Percentiles rank a stretch among this genome's conserved stretches.
These are phyloP conservation scores for Cotesia glomerata DNA, from an alignment of 1,140 invertebrate species.

Conservation along the genomic window DNA sequence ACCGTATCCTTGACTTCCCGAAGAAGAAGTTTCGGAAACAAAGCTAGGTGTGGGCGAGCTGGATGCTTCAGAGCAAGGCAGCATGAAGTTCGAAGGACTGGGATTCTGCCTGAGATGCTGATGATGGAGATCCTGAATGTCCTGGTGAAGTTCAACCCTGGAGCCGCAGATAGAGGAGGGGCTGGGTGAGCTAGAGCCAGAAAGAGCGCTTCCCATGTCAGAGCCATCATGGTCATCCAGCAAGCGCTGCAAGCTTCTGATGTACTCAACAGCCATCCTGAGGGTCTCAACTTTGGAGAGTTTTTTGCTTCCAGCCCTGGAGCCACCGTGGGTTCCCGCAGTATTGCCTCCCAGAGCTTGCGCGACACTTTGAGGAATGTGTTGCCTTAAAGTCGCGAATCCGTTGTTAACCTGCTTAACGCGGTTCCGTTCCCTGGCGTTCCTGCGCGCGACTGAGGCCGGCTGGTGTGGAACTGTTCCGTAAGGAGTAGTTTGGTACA, in stretches of 20 bases:
- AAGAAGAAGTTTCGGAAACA: constrained; percentile 76
- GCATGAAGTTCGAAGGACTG: constrained; percentile 51
- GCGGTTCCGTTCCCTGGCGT: constrained; percentile 91
- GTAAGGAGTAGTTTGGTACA: constrained; percentile 60
- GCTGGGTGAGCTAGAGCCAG: constrained; percentile 38
- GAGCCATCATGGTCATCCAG: constrained; percentile 75
- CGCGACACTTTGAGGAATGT: constrained; percentile 80
- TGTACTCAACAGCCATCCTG: constrained; percentile 92
- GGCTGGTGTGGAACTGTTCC: constrained; percentile 66
- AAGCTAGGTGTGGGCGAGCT: constrained; percentile 82
- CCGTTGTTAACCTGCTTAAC: constrained; percentile 96
- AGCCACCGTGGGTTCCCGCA: constrained; percentile 65
- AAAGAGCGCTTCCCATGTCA: constrained; percentile 33
- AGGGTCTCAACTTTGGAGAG: constrained; percentile 95
- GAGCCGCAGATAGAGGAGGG: constrained; percentile 41
- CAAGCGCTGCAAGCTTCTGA: constrained; percentile 83
- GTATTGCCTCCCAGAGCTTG: constrained; percentile 67
- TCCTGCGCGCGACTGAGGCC: constrained; percentile 86
- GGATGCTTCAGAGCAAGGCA: constrained; percentile 74
- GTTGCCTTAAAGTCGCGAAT: constrained; percentile 85
- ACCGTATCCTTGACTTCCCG: constrained; percentile 61
- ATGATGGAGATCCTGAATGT: constrained; percentile 32
- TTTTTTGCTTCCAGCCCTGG: constrained; percentile 77
- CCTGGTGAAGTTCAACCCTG: constrained; percentile 33
- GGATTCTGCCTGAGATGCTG: constrained; percentile 46